Conservation (phyloP, 1,140 invertebrate genomes). For the Euborellia annulipes region DNA sequence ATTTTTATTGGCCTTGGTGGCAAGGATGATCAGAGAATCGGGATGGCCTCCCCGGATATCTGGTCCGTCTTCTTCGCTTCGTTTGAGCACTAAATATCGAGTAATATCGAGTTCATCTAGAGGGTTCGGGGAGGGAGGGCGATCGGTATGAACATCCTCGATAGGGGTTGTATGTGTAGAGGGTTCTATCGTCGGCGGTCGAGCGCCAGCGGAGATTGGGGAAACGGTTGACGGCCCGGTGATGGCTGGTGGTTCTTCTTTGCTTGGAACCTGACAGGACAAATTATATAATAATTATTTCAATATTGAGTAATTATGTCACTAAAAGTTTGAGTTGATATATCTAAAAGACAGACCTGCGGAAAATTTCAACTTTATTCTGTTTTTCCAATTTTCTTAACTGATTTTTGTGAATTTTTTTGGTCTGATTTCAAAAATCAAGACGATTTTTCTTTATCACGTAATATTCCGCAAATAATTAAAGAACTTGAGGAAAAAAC, state of each 20-base stretch:
- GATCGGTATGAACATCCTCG: constrained; percentile 21
- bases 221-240: constrained; percentile 12
- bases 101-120: constrained; percentile 68
- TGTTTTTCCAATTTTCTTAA: too few species aligned
- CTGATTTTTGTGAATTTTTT: too few species aligned
- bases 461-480: too few species aligned
- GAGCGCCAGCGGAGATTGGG: constrained; percentile 14
- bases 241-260: constrained; percentile 5
- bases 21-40: constrained; percentile 83
- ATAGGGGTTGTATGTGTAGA: constrained; percentile 21
- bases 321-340: too few species aligned
- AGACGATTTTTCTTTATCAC: too few species aligned
- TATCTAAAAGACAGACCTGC: too few species aligned
- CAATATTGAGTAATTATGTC: too few species aligned
- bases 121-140: constrained; percentile 24
- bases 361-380: too few species aligned
- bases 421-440: too few species aligned
- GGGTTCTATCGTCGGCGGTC: constrained; percentile 5
- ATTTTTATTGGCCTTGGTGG: constrained; percentile 81
- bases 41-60: constrained; percentile 79
- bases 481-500: too few species aligned
- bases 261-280: too few species aligned
- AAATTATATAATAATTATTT: too few species aligned
- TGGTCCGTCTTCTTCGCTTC: constrained; percentile 63
- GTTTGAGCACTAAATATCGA: constrained; percentile 59